Percentiles rank a stretch among this genome's conserved stretches.
Conservation (phyloP, 2,797 vertebrate genomes). For the Spheniscus humboldti region DNA sequence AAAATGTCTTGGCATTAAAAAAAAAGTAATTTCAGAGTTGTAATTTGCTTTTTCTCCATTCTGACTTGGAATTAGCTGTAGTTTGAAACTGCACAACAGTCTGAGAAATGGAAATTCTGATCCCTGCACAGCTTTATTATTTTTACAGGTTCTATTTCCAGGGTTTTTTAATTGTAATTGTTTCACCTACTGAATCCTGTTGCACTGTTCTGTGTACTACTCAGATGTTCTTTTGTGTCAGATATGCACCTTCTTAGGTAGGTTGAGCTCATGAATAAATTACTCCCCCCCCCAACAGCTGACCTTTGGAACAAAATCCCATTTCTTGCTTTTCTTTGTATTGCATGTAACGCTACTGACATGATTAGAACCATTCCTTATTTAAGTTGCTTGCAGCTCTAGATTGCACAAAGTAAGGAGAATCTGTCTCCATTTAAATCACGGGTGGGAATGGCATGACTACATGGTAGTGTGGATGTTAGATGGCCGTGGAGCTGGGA, state of each 20-base stretch:
- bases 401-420: not conserved
- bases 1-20: not conserved
- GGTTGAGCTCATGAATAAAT: not conserved
- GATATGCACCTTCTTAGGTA: not conserved
- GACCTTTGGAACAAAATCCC: not conserved
- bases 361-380: not conserved
- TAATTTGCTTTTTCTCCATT: not conserved
- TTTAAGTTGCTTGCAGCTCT: not conserved
- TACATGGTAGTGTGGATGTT: not conserved
- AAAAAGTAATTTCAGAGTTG: not conserved
- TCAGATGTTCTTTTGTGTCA: not conserved
- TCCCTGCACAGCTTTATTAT: not conserved
- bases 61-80: not conserved
- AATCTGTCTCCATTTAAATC: too few relatives aligned
- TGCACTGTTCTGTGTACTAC: not conserved
- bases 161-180: not conserved
- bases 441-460: fast-evolving
- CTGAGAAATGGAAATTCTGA: not conserved
- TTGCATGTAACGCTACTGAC: fast-evolving
- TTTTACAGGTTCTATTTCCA: not conserved
- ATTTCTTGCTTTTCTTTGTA: not conserved
- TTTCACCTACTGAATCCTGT: not conserved
- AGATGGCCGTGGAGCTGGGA: fast-evolving
- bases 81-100: not conserved
- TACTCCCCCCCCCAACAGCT: not conserved